Evolutionary conservation across 2,113 vertebrate species (phyloP).

Genomic region (Halichoerus grypus): DNA sequence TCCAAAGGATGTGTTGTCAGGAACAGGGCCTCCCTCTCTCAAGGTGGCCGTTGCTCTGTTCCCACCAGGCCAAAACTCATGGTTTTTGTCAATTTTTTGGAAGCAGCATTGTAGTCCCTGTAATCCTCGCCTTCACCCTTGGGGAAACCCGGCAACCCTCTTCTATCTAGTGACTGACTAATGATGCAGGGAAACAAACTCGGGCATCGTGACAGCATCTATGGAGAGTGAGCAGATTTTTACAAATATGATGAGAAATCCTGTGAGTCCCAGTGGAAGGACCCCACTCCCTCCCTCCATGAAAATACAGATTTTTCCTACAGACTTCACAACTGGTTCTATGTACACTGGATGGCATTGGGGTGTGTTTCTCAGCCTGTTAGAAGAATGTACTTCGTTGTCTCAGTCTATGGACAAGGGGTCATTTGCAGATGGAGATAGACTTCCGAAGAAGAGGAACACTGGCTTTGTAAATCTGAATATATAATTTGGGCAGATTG

Average conservation of each 20-base stretch:
- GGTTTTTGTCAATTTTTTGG: not conserved
- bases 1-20: not conserved
- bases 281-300: rapidly evolving
- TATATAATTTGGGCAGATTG: not conserved
- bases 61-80: not conserved
- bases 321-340: not conserved
- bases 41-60: too few species aligned
- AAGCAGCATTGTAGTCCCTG: not conserved
- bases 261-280: rapidly evolving
- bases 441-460: not conserved
- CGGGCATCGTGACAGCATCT: rapidly evolving
- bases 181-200: not conserved
- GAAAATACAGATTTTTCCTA: not conserved
- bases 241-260: too few species aligned
- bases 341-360: too few species aligned
- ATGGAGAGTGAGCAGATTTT: not conserved
- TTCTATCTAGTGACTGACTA: too few species aligned
- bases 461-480: not conserved
- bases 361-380: not conserved
- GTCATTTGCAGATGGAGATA: not conserved
- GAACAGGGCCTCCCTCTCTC: too few species aligned
- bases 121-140: rapidly evolving
- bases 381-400: not conserved
- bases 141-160: rapidly evolving
- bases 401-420: not conserved